phyloP scores from a whole-genome alignment of 1,140 invertebrate species.

The Leguminivora glycinivorella region DNA sequence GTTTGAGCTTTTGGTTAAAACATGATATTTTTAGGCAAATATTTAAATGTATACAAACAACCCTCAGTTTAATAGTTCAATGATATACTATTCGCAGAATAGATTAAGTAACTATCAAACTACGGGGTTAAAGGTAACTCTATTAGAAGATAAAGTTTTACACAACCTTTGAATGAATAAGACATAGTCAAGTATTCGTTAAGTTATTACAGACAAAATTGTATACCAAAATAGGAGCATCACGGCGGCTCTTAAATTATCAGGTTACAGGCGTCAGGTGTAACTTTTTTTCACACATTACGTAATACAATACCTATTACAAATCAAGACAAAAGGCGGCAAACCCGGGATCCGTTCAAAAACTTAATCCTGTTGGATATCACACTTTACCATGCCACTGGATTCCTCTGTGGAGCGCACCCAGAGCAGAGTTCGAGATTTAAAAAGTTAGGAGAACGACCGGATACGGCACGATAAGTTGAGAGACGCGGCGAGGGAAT shows the following conservation, averaged over 20 bases:
- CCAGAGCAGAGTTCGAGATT: constrained; percentile 35
- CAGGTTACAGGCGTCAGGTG: constrained; percentile 7
- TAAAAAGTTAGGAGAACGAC: constrained; percentile 36
- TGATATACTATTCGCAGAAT: not conserved
- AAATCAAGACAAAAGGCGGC: constrained; percentile 60
- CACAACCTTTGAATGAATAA: not conserved
- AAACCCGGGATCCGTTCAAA: constrained; percentile 52
- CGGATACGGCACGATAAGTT: constrained; percentile 38
- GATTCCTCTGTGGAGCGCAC: constrained; percentile 48
- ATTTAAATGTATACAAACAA: not conserved
- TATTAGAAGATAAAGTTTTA: not conserved
- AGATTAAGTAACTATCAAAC: not conserved
- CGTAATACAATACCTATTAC: constrained; percentile 69
- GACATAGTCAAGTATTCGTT: not conserved
- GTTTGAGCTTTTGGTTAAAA: not conserved
- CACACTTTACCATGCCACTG: constrained; percentile 74
- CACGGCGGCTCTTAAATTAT: not conserved
- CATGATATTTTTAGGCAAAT: not conserved
- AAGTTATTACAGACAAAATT: not conserved
- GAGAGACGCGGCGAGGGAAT: constrained; percentile 43
- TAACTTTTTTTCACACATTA: constrained; percentile 52
- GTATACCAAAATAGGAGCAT: constrained; percentile 11
- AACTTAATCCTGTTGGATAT: constrained; percentile 49
- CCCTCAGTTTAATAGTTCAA: not conserved
- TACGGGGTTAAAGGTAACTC: not conserved